A percentile compares a stretch with the other conserved stretches of the same genome.
These are phyloP conservation scores for Notothenia rossii DNA, from an alignment of 2,113 vertebrate species.

Conservation along the genomic window DNA sequence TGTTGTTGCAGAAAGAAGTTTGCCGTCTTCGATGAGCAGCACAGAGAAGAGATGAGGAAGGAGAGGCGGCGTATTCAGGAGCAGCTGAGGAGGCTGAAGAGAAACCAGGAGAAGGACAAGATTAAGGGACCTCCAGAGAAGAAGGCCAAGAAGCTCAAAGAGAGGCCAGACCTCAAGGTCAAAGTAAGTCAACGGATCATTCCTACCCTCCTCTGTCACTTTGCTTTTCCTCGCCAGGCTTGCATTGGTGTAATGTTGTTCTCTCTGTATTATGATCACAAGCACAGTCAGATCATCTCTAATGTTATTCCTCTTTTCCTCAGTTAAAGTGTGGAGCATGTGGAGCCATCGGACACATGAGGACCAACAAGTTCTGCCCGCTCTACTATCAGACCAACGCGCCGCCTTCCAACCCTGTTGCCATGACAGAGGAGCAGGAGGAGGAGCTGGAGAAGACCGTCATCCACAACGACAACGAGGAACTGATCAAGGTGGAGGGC, in stretches of 20 bases:
- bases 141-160: slow-evolving; percentile 97
- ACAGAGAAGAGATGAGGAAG: slow-evolving; percentile 98
- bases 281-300: slow-evolving; percentile 4
- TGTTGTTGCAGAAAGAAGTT: slow-evolving; percentile 90
- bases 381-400: slow-evolving; percentile 99
- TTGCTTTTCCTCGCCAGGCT: slow-evolving; percentile 9
- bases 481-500: slow-evolving; percentile 98
- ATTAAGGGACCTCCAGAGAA: slow-evolving; percentile 97
- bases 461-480: slow-evolving; percentile 98
- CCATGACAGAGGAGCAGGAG: slow-evolving; percentile 99
- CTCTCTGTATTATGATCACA: background rate
- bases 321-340: slow-evolving; percentile 98
- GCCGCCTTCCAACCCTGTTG: slow-evolving; percentile 96
- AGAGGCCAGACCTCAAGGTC: slow-evolving; percentile 98
- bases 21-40: slow-evolving; percentile 96
- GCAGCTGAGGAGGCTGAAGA: slow-evolving; percentile 93
- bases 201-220: slow-evolving; percentile 33
- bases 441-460: slow-evolving; percentile 98
- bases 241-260: background rate
- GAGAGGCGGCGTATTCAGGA: slow-evolving; percentile 96
- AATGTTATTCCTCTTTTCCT: slow-evolving; percentile 62
- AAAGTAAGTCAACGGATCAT: slow-evolving; percentile 76
- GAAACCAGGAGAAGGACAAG: slow-evolving; percentile 97
- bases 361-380: slow-evolving; percentile 98
- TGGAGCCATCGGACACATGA: slow-evolving; percentile 98